Evolutionary conservation across 2,797 vertebrate species (phyloP).

Genomic region (Hemitrygon akajei): DNA sequence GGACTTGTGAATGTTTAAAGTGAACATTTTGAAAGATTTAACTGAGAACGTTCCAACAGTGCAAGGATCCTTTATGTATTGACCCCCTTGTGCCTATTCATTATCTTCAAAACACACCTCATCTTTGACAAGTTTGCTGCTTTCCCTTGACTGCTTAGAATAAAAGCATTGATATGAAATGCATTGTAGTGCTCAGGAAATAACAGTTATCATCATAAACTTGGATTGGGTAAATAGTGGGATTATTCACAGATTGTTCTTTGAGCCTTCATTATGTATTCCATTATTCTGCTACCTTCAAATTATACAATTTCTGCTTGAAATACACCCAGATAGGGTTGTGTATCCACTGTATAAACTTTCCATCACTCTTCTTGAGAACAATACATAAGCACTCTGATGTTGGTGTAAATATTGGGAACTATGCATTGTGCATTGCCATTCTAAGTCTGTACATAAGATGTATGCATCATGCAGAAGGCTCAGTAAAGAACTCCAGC

Average conservation of each 20-base stretch:
- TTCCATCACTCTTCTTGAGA: neutral
- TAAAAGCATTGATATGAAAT: conserved; percentile 2
- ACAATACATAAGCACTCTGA: neutral
- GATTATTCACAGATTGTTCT: neutral
- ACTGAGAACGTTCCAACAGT: neutral
- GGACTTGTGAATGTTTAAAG: neutral
- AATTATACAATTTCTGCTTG: neutral
- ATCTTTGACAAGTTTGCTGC: neutral
- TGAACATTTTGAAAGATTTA: neutral
- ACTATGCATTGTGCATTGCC: too few relatives aligned
- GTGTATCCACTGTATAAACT: neutral
- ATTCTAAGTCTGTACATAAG: too few relatives aligned
- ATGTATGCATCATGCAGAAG: too few relatives aligned
- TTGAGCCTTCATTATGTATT: neutral
- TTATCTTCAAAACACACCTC: neutral
- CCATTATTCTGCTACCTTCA: neutral
- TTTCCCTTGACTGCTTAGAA: neutral
- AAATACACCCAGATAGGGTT: neutral
- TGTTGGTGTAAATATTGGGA: neutral
- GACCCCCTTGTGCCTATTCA: neutral
- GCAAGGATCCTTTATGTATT: neutral
- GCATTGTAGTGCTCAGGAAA: neutral
- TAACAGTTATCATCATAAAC: conserved; percentile 11
- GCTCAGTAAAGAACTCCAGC: too few relatives aligned
- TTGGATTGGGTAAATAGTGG: neutral